phyloP scores from a whole-genome alignment of 2,797 vertebrate species.

The Notamacropus eugenii region DNA sequence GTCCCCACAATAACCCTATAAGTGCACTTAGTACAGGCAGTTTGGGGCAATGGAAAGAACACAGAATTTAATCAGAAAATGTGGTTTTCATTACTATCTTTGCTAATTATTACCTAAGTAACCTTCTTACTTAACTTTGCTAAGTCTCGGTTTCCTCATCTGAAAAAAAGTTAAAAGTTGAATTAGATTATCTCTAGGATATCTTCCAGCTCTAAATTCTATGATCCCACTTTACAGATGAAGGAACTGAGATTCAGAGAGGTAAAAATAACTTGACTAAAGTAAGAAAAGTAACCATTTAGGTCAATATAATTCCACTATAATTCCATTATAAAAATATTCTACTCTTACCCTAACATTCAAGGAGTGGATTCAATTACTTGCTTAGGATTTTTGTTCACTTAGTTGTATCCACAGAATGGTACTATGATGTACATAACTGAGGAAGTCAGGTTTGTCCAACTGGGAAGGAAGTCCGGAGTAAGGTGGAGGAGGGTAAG shows the following conservation, averaged over 20 bases:
- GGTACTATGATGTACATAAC: neutral
- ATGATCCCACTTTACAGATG: neutral
- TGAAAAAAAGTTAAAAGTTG: neutral
- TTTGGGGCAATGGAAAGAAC: neutral
- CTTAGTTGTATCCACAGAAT: neutral
- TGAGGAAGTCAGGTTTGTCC: neutral
- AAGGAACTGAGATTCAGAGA: neutral
- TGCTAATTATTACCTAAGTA: neutral
- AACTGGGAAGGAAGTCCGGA: neutral
- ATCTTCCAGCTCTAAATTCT: neutral
- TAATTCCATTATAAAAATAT: neutral
- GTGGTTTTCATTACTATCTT: neutral
- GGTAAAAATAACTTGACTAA: neutral
- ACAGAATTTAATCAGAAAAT: neutral
- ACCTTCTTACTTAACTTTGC: slow-evolving; percentile 49
- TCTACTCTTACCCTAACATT: neutral
- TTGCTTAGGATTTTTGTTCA: neutral
- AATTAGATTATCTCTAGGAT: neutral
- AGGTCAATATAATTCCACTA: neutral
- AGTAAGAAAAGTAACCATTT: neutral
- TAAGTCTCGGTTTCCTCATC: slow-evolving; percentile 36
- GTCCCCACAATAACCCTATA: neutral
- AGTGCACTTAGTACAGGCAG: neutral
- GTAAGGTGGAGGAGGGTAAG: neutral
- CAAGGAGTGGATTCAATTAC: neutral